Conservation (phyloP, 2,888 invertebrate genomes). For the Dynastes tityus region DNA sequence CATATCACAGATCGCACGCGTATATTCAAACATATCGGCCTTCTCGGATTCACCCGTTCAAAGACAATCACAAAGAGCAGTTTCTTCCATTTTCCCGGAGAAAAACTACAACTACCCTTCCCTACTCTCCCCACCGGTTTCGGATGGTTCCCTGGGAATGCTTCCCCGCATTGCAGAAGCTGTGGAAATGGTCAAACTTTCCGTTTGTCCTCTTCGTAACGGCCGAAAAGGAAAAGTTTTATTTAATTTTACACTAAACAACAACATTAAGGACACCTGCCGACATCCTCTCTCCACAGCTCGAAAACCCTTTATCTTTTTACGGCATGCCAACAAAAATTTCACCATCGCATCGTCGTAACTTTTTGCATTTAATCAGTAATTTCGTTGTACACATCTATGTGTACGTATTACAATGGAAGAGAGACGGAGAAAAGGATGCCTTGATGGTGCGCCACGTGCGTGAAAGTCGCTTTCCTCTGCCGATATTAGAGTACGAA, state of each 20-base stretch:
- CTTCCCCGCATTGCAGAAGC: constrained; percentile 20
- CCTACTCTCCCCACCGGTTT: not conserved
- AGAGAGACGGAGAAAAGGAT: constrained; percentile 10
- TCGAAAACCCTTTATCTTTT: constrained; percentile 29
- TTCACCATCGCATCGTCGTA: not conserved
- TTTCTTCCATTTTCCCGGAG: constrained; percentile 2
- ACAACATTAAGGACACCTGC: constrained; percentile 46
- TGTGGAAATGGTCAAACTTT: constrained; percentile 27
- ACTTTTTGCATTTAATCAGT: constrained; percentile 43
- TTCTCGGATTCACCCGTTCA: not conserved
- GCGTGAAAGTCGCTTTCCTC: constrained; percentile 31
- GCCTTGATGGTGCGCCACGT: constrained; percentile 35
- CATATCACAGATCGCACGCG: not conserved
- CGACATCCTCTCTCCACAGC: not conserved
- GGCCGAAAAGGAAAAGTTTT: constrained; percentile 27
- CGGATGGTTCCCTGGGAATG: not conserved
- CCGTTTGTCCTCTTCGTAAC: constrained; percentile 8
- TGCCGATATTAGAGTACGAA: not conserved
- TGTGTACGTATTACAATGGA: not conserved
- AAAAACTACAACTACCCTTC: constrained; percentile 1
- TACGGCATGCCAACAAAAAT: constrained; percentile 22
- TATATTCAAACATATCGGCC: constrained; percentile 5
- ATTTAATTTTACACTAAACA: constrained; percentile 42
- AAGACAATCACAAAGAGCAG: constrained; percentile 2
- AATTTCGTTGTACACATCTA: constrained; percentile 19